phyloP scores from a whole-genome alignment of 1,140 invertebrate genomes.

The Stratiolaelaps scimitus region DNA sequence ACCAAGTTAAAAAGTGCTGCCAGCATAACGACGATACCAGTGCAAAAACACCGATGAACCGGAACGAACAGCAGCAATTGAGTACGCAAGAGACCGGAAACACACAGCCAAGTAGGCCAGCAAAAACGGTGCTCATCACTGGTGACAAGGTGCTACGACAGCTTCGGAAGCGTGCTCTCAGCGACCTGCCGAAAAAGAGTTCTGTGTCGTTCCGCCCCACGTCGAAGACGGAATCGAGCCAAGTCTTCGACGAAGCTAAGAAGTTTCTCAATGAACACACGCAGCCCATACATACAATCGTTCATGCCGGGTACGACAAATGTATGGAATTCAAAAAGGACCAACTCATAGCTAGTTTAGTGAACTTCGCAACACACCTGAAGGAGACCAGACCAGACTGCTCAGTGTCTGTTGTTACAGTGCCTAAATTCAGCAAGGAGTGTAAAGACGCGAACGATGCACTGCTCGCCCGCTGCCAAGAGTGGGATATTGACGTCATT shows the following conservation, averaged over 20 bases:
- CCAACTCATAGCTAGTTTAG: background rate
- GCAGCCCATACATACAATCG: background rate
- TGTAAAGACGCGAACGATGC: too few relatives aligned
- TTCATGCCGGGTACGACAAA: background rate
- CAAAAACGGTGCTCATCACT: background rate
- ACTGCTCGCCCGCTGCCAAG: too few relatives aligned
- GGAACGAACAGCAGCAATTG: too few relatives aligned
- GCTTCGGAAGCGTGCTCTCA: background rate
- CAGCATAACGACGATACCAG: too few relatives aligned
- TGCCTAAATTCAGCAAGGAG: too few relatives aligned
- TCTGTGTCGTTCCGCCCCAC: background rate
- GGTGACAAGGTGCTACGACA: slow-evolving; percentile 4
- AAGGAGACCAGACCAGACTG: too few relatives aligned
- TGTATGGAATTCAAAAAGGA: background rate
- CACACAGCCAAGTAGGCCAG: too few relatives aligned
- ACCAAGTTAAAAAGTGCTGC: too few relatives aligned
- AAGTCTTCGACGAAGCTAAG: background rate
- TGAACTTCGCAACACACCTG: background rate
- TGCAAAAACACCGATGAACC: too few relatives aligned
- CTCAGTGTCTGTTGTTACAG: background rate
- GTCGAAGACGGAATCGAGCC: background rate
- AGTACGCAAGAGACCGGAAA: too few relatives aligned
- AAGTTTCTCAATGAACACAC: background rate
- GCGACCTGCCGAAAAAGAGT: background rate
- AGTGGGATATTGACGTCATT: too few relatives aligned